A percentile compares a stretch with the other conserved stretches of the same genome.
These are phyloP conservation scores for Diplolepis rosae DNA, from an alignment of 2,888 invertebrate genomes.

Conservation along the genomic window DNA sequence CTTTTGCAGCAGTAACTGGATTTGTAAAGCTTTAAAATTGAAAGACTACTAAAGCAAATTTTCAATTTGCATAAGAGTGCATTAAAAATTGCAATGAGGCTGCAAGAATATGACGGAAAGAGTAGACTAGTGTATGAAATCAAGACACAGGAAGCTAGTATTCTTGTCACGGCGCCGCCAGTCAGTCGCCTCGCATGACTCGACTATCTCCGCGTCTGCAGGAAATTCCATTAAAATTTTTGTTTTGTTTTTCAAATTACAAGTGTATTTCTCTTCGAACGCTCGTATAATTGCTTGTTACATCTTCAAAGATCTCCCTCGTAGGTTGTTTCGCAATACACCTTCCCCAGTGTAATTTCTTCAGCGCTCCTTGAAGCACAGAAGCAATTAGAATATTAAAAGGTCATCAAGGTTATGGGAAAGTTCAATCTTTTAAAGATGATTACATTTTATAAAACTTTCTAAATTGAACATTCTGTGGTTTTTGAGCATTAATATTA, in stretches of 20 bases:
- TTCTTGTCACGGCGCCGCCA: conserved; percentile 48
- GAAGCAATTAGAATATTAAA: neutral
- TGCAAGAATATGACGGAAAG: neutral
- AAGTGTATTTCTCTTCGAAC: conserved; percentile 1
- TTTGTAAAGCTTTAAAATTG: too few relatives aligned
- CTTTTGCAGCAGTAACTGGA: too few relatives aligned
- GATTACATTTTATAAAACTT: too few relatives aligned
- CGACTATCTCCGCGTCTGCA: conserved; percentile 24
- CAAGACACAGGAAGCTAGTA: conserved; percentile 41
- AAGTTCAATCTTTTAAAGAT: too few relatives aligned
- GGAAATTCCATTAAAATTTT: conserved; percentile 26
- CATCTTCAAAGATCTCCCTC: neutral
- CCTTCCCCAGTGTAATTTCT: neutral
- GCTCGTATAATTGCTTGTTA: conserved; percentile 4
- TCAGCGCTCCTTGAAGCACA: neutral
- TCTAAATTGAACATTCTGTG: too few relatives aligned
- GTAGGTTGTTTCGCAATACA: neutral
- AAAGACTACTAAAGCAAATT: too few relatives aligned
- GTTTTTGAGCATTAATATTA: too few relatives aligned
- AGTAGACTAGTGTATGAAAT: conserved; percentile 23
- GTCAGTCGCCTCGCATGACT: conserved; percentile 38
- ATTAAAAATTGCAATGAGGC: neutral
- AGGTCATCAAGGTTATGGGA: too few relatives aligned
- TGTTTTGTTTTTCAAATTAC: conserved; percentile 19
- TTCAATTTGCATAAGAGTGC: too few relatives aligned